phyloP scores from a whole-genome alignment of 2,113 vertebrate species.

The Sylvia atricapilla region DNA sequence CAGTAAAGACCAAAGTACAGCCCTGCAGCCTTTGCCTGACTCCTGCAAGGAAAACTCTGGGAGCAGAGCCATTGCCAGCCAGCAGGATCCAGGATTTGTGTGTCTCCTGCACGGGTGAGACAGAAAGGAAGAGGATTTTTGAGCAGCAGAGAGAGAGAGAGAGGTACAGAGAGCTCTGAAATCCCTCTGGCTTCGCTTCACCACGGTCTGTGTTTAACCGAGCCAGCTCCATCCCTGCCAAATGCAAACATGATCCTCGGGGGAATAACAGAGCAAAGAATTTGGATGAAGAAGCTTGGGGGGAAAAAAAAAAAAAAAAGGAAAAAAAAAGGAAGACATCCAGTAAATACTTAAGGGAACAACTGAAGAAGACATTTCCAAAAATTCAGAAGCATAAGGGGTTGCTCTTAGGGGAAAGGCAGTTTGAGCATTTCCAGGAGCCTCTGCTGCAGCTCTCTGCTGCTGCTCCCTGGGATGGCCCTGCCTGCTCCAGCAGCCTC shows the following conservation, averaged over 20 bases:
- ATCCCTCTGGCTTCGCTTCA: background rate
- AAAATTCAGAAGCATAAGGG: background rate
- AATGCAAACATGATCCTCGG: conserved; percentile 19
- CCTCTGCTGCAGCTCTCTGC: background rate
- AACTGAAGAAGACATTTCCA: background rate
- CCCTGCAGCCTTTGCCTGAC: background rate
- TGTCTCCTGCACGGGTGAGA: background rate
- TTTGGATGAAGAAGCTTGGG: background rate
- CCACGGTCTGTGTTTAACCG: background rate
- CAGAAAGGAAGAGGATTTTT: background rate
- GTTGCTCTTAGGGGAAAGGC: background rate
- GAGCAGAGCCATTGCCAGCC: background rate
- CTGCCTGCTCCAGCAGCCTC: background rate
- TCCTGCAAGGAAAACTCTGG: accelerated
- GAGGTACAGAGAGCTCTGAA: background rate
- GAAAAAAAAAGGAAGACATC: background rate
- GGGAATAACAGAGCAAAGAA: background rate
- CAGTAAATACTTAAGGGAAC: conserved; percentile 4
- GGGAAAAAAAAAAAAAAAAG: background rate
- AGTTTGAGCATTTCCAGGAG: background rate
- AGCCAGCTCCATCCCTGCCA: conserved; percentile 24
- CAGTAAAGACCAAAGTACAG: accelerated
- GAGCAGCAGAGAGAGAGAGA: background rate
- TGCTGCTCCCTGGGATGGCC: background rate
- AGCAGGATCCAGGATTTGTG: background rate